Evolutionary conservation across 2,113 vertebrate genomes (phyloP).

Genomic region (Danio rerio): DNA sequence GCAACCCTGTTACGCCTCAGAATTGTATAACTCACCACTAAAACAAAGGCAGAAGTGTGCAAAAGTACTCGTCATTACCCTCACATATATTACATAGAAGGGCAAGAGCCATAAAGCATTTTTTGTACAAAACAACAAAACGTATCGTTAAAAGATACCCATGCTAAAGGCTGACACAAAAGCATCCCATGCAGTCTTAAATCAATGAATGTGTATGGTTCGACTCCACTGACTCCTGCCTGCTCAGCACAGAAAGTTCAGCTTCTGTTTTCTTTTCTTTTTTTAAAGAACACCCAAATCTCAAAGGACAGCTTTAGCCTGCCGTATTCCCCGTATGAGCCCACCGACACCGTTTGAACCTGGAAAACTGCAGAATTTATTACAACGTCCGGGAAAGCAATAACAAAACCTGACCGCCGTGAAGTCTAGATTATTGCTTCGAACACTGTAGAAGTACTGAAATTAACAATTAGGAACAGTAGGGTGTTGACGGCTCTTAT

Average conservation of each 20-base stretch:
- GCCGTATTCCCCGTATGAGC: constrained; percentile 6
- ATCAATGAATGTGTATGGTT: constrained; percentile 12
- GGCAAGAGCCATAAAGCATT: constrained; percentile 35
- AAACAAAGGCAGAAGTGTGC: neutral
- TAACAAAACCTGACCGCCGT: neutral
- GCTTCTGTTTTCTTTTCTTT: constrained; percentile 7
- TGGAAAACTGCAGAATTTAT: constrained; percentile 29
- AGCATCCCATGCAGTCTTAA: constrained; percentile 39
- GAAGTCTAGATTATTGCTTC: constrained; percentile 25
- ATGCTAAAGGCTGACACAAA: constrained; percentile 42
- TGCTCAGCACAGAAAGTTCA: neutral
- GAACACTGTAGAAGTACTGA: constrained; percentile 28
- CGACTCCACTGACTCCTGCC: constrained; percentile 1
- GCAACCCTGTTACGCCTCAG: neutral
- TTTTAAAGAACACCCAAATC: neutral
- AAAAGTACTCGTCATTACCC: neutral
- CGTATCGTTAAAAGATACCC: constrained; percentile 28
- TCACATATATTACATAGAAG: constrained; percentile 13
- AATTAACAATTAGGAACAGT: neutral
- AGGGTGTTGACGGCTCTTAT: neutral
- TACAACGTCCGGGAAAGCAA: constrained; percentile 7
- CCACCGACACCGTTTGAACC: neutral
- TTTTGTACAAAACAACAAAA: constrained; percentile 34
- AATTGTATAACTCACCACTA: neutral
- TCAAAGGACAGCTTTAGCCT: neutral